Evolutionary conservation across 2,888 invertebrate species (phyloP), one percentile per base, ranked within the genome.

Genomic region (Reticulitermes lucifugus): DNA sequence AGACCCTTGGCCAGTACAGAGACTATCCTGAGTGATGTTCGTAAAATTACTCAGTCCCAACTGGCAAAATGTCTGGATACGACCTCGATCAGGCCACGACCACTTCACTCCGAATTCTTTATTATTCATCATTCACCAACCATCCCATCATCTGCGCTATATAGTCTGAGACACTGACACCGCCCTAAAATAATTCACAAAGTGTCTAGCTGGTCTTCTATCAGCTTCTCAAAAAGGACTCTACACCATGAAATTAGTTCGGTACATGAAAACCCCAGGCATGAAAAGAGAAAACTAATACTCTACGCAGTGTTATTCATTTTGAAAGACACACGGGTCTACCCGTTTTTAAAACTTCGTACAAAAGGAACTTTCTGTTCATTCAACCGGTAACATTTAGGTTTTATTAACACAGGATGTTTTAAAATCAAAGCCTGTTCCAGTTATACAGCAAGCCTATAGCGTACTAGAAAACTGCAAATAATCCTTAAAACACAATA

Each of bases 401-500:
- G 5, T 25, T 65, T 65, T 65, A 10, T 65, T 65, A 65, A 65
- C 9, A n/a, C n/a, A n/a, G 25, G 14, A 25, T 65, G 25, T n/a
- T 65, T 65, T 65, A 25, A 65, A 65, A 65, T 65, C 65, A 65
- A 65, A n/a, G 65, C 65, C 65, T 12, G 65, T 9, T 14, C 25
- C 65, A 60, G 55, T 18, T 65, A 25, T 65, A 25, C 9, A 65
- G 60, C 21, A 60, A 21, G 12, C 9, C 46, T 35, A 4, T 35
- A 35, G 4, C 35, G 35, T 35, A 35, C 25, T 70, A 35, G 18
- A 73, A 1, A 29, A 41, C 41, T 41, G 41, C 73, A 73, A 73
- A 73, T 73, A 73, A 73, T 73, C 73, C 73, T 73, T 14, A 10
- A 73, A 73, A 35, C 41, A 73, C 14, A 73, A 35, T 73, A 73